phyloP scores from a whole-genome alignment of 1,140 invertebrate genomes.

The Chelonus insularis region DNA sequence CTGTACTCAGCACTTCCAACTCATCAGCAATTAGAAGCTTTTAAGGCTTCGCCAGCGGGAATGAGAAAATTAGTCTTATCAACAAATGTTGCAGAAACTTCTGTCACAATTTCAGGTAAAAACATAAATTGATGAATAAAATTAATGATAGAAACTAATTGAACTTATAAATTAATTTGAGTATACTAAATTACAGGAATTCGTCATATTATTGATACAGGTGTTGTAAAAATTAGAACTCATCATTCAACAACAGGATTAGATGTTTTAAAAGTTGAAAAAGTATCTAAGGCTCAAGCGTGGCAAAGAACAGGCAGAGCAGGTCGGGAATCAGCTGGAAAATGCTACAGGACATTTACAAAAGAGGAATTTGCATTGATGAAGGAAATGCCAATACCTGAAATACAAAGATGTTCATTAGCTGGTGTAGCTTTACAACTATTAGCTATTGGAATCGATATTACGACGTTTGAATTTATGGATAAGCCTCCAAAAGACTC shows the following conservation, averaged over 20 bases:
- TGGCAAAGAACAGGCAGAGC: conserved; percentile 90
- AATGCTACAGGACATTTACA: conserved; percentile 84
- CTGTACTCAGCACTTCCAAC: conserved; percentile 83
- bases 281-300: conserved; percentile 88
- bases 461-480: conserved; percentile 87
- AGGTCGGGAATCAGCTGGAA: conserved; percentile 81
- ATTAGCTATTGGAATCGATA: conserved; percentile 80
- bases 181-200: conserved; percentile 66
- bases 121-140: background rate
- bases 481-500: conserved; percentile 79
- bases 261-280: conserved; percentile 80
- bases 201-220: conserved; percentile 92
- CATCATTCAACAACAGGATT: conserved; percentile 83
- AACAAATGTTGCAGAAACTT: conserved; percentile 99
- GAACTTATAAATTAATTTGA: too few species aligned
- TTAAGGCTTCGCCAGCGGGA: conserved; percentile 68
- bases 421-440: conserved; percentile 79
- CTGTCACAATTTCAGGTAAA: conserved; percentile 83
- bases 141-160: background rate
- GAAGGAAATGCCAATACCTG: conserved; percentile 75
- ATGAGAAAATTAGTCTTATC: conserved; percentile 88
- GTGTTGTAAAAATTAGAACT: conserved; percentile 86
- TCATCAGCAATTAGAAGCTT: conserved; percentile 77
- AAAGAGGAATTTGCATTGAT: conserved; percentile 72
- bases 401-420: conserved; percentile 83